Evolutionary conservation across 2,888 invertebrate genomes (phyloP), one percentile per base, ranked within the genome.

Genomic region (Aphelenchoides bicaudatus): DNA sequence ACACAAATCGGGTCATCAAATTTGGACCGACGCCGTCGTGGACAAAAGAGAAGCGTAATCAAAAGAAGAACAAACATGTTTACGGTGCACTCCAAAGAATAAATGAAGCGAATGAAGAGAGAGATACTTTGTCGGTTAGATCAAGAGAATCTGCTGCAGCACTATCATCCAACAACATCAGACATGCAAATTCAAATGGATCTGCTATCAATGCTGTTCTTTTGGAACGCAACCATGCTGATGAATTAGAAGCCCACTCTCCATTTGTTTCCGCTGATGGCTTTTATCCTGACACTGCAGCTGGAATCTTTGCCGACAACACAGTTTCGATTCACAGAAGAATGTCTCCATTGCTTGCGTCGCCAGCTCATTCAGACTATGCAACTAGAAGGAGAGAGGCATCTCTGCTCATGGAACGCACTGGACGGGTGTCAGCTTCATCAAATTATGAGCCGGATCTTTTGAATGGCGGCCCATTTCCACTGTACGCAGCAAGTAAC

Each of bases 11-110:
- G 16, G 69, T 79, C 53, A 81, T 82, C 65, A 81, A 79, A 50
- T 82, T 82, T 68, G 82, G 82, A 10, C 76, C 72, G 52, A 78
- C 80, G 75, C 82, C 82, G 1, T 79, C 80, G 21, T 82, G 81
- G 69, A 72, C 71, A 3, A 74, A 75, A 29, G 78, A 78, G 57
- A 75, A 78, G 58, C 43, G 71, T 37, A 73, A 72, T 51, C 56
- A 68, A 46, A 73, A 72, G 59, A 75, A 70, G 59, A 75, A 71
- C 39, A 72, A 74, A 59, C 60, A 68, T 10, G 69, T 78, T 29
- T 75, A 76, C 57, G 73, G 72, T 43, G 74, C 74, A 8, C 51
- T 78, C 39, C 75, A 78, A 54, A 49, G 75, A 37, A 78, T 78
- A 16, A 74, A 72, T 23, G 78, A 78, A 50, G 78, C 70, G 19